phyloP scores from a whole-genome alignment of 1,140 invertebrate genomes.

The Physella acuta region DNA sequence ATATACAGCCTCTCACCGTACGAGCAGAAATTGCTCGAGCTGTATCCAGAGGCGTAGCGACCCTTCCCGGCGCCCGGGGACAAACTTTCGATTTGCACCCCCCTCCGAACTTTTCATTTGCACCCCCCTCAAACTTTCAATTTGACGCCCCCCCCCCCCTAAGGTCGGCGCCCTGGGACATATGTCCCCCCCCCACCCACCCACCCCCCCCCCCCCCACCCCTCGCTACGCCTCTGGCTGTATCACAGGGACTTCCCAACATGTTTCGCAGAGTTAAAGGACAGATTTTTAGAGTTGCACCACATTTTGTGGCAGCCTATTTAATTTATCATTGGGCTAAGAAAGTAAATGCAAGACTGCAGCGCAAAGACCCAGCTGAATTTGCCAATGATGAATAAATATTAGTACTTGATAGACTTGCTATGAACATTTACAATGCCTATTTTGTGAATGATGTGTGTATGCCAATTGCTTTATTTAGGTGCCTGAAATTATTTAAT shows the following conservation, averaged over 20 bases:
- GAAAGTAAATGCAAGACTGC: conserved; percentile 67
- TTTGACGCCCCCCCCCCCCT: too few species aligned
- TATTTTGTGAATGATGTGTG: neutral
- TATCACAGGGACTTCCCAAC: conserved; percentile 81
- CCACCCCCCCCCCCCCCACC: too few species aligned
- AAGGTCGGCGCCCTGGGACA: too few species aligned
- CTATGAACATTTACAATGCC: neutral
- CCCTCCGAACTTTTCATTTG: too few species aligned
- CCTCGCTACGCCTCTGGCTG: too few species aligned
- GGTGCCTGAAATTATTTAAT: too few species aligned
- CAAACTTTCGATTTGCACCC: too few species aligned
- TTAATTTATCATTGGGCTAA: conserved; percentile 76
- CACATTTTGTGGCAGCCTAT: conserved; percentile 74
- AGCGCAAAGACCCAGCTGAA: conserved; percentile 85
- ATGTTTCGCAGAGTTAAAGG: conserved; percentile 71
- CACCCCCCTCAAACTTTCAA: too few species aligned
- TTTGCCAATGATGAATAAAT: conserved; percentile 82
- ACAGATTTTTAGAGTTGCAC: conserved; percentile 71
- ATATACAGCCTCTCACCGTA: conserved; percentile 81
- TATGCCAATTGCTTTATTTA: too few species aligned
- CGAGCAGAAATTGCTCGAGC: conserved; percentile 80
- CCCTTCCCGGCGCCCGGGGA: too few species aligned
- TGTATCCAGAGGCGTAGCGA: too few species aligned
- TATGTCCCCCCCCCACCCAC: too few species aligned
- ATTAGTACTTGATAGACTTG: neutral